Percentiles rank a stretch among this genome's conserved stretches.
Evolutionary conservation across 2,797 vertebrate species (phyloP).

Genomic region (Toxotes lorentzi): DNA sequence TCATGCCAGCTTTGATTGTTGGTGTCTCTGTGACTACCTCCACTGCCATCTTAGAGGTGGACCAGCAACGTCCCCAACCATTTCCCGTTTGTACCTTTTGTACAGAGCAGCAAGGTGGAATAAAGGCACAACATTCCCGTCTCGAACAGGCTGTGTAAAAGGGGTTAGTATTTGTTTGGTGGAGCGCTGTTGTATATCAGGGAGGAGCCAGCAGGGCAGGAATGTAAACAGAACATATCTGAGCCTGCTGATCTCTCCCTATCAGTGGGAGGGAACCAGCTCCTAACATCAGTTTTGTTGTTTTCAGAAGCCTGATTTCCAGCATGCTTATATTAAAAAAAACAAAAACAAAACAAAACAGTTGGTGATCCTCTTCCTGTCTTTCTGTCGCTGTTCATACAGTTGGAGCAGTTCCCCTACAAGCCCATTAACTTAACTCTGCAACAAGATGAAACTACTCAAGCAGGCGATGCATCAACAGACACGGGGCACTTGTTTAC

Average conservation of each 20-base stretch:
- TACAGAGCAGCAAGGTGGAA: no score
- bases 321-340: not conserved
- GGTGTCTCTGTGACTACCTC: no score
- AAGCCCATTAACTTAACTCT: conserved; percentile 37
- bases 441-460: conserved; percentile 28
- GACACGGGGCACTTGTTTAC: conserved; percentile 63
- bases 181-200: conserved; percentile 62
- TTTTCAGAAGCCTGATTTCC: conserved; percentile 36
- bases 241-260: conserved; percentile 56
- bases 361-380: conserved; percentile 11
- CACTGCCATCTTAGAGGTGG: no score
- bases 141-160: no score
- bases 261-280: conserved; percentile 39
- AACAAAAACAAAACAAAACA: conserved; percentile 17
- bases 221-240: conserved; percentile 78
- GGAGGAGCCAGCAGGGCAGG: conserved; percentile 67
- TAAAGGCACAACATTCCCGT: no score
- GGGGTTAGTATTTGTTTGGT: conserved; percentile 56
- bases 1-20: no score
- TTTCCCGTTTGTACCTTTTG: no score
- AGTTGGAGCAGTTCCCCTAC: conserved; percentile 21
- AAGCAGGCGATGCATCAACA: conserved; percentile 41
- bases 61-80: no score
- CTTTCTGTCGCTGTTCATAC: not conserved
- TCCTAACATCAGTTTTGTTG: conserved; percentile 16